These are phyloP conservation scores for Gracilinanus agilis DNA, from an alignment of 2,113 vertebrate species.

Conservation along the genomic window DNA sequence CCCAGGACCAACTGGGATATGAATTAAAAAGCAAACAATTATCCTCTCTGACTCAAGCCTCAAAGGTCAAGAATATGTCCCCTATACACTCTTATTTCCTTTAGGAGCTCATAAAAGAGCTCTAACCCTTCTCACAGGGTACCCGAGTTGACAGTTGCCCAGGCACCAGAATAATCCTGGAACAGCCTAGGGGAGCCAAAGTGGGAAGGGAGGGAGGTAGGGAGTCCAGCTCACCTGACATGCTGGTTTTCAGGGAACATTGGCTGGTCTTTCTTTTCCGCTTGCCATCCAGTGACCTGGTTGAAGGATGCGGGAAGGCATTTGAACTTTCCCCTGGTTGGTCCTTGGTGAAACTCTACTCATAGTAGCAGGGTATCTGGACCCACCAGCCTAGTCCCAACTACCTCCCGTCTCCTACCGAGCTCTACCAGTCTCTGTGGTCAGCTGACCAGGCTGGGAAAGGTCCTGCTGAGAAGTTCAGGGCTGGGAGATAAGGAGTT, in stretches of 20 bases:
- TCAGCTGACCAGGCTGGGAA: conserved; percentile 64
- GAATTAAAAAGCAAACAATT: conserved; percentile 21
- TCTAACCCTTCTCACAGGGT: neutral
- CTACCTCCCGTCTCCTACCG: conserved; percentile 6
- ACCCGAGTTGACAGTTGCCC: neutral
- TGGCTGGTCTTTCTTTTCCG: conserved; percentile 99
- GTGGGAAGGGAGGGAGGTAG: neutral
- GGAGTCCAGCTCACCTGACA: conserved; percentile 91
- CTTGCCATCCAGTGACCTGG: conserved; percentile 98
- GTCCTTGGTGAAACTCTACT: conserved; percentile 21
- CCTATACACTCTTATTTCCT: neutral
- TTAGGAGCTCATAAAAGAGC: conserved; percentile 5
- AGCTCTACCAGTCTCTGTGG: conserved; percentile 41
- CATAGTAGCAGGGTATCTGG: neutral
- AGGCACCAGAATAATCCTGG: neutral
- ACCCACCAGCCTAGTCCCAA: neutral
- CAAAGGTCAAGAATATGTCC: neutral
- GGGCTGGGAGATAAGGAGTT: conserved; percentile 62
- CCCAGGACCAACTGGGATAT: neutral
- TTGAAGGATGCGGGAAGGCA: conserved; percentile 61
- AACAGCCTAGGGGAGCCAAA: neutral
- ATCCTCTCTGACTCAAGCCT: conserved; percentile 19
- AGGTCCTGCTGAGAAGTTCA: conserved; percentile 43
- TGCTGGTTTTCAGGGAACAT: conserved; percentile 98
- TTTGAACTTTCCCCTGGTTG: conserved; percentile 53